These are phyloP conservation scores for Pan troglodytes DNA, from an alignment of 2,113 vertebrate species.

Conservation along the genomic window NHGRI_mPanTro3-v2.1_pri NC_072401.2:104813501-104814000, in stretches of 20 bases:
- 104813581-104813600: conserved; percentile 13
- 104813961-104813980: neutral
- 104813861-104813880: neutral
- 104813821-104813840: neutral
- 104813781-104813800: neutral
- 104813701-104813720: neutral
- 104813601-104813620: neutral
- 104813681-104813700: neutral
- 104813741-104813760: neutral
- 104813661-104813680: neutral
- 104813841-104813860: neutral
- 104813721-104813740: neutral
- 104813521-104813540: too few relatives aligned
- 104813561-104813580: neutral
- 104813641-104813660: neutral
- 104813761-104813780: neutral
- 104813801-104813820: neutral
- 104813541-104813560: neutral
- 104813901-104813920: neutral
- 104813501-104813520: too few relatives aligned
- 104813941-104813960: neutral
- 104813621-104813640: neutral
- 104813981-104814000: neutral
- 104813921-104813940: neutral
- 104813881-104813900: neutral